A percentile compares a stretch with the other conserved stretches of the same genome.
phyloP scores from a whole-genome alignment of 2,888 invertebrate genomes.

The Chymomyza amoena region DNA sequence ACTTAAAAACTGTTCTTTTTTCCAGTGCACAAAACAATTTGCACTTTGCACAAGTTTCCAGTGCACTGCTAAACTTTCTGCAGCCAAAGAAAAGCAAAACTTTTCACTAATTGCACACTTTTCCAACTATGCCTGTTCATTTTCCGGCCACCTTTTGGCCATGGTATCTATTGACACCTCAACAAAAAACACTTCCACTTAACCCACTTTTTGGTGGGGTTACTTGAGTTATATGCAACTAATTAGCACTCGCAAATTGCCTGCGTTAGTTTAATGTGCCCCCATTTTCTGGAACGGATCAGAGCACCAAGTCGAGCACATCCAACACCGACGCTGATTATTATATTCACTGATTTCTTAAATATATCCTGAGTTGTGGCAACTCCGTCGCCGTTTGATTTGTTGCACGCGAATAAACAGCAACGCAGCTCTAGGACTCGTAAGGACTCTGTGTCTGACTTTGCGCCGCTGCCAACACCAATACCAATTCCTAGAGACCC shows the following conservation, averaged over 20 bases:
- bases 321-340: conserved; percentile 34
- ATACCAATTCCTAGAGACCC: background rate
- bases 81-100: conserved; percentile 17
- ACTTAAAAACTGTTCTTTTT: conserved; percentile 25
- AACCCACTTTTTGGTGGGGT: background rate
- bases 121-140: conserved; percentile 7
- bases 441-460: background rate
- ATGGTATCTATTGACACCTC: background rate
- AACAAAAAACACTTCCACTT: background rate
- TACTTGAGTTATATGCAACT: conserved; percentile 33
- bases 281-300: conserved; percentile 34
- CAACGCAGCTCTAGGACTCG: conserved; percentile 36
- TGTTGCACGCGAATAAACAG: conserved; percentile 72
- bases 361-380: background rate
- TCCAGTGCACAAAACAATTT: conserved; percentile 52
- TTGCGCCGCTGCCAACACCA: background rate
- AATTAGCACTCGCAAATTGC: conserved; percentile 59
- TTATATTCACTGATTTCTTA: conserved; percentile 31
- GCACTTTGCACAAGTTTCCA: conserved; percentile 48
- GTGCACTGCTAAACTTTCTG: background rate
- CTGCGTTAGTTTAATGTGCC: conserved; percentile 48
- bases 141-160: background rate
- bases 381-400: conserved; percentile 40
- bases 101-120: conserved; percentile 33
- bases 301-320: conserved; percentile 33